Evolutionary conservation across 2,888 invertebrate species (phyloP), one percentile per base, ranked within the genome.

Genomic region (Agrochola lota): DNA sequence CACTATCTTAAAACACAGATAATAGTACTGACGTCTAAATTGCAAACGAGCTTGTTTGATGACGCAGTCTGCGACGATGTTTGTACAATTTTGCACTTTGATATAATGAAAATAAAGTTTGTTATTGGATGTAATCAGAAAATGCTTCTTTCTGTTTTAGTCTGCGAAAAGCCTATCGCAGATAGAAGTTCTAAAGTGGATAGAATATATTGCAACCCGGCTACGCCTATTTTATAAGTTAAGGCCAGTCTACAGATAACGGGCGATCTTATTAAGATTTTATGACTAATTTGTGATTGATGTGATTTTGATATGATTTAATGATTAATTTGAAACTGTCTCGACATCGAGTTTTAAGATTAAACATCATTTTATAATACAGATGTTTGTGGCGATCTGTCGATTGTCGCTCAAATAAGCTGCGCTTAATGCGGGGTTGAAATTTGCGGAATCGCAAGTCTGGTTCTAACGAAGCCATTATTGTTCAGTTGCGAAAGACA

Each of bases 201-300:
- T 69, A 64, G 66, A 52, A n/a, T 73, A 26, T 46, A 26, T 46
- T 63, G 26, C 3, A 20, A 30, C 73, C 83, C 77, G 83, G 82
- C 77, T 77, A 71, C 74, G n/a, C 71, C 71, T 66, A 49, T 69
- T 64, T 77, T 71, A 35, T 77, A 71, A 77, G 55, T 68, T 57
- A 30, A 80, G 69, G 85, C 81, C 85, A 85, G 71, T 70, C 52
- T 15, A 20, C 62, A 72, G 59, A 8, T n/a, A 43, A 30, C 26
- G 26, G n/a, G 11, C 59, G 43, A 52, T 71, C 23, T 20, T 69
- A 15, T 15, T n/a, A 52, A 66, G 43, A 62, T 63, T 57, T 35
- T 35, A 59, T n/a, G 8, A 69, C 15, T 67, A 64, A 84, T 74
- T 59, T 63, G 40, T 57, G 35, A 66, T 60, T 78, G 26, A 57